Base-by-base conservation (phyloP, 2,797 vertebrate species). In the Podarcis siculus region DNA sequence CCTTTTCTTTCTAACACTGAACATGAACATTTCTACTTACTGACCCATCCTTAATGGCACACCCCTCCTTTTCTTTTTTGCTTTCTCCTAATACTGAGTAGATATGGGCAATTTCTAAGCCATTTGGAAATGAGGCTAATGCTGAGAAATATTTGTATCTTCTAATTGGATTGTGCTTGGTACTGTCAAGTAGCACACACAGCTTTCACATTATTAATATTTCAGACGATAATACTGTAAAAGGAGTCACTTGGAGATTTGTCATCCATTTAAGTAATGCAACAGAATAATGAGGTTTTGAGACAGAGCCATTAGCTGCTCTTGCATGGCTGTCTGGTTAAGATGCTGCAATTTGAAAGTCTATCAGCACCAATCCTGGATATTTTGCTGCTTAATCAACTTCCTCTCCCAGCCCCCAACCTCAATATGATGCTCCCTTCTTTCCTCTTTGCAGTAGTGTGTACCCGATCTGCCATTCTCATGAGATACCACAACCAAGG, bases 161-260 rank as follows among this genome's bases (percentile, higher is more conserved):
- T 27, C n/a, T 61, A 79, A 73, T 13, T 73, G 76, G 79, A 72
- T 64, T 72, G 55, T 80, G 30, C 25, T 8, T 58, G 42, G 82
- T 73, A 61, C 2, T 61, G 35, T 30, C 13, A 35, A 58, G 77
- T 39, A 42, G 76, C 19, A 61, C 61, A 67, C 39, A 67, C 17
- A 23, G 32, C 27, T 72, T 23, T 79, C 32, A 72, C 37, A 39
- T 87, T 82, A 83, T 73, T 79, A 85, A 64, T 84, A 80, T 85
- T 72, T 64, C 76, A 84, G 8, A 19, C 9, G 39, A 73, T 84
- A 84, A 69, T 45, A 78, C 76, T 67, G 39, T 72, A 55, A 83
- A n/a, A 45, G 4, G 15, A 79, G 25, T 37, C 66, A 80, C 32
- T 71, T 69, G 32, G 45, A 86, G 25, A 73, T 72, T 72, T 86